phyloP scores from a whole-genome alignment of 2,888 invertebrate species.

The Idaea straminata region DNA sequence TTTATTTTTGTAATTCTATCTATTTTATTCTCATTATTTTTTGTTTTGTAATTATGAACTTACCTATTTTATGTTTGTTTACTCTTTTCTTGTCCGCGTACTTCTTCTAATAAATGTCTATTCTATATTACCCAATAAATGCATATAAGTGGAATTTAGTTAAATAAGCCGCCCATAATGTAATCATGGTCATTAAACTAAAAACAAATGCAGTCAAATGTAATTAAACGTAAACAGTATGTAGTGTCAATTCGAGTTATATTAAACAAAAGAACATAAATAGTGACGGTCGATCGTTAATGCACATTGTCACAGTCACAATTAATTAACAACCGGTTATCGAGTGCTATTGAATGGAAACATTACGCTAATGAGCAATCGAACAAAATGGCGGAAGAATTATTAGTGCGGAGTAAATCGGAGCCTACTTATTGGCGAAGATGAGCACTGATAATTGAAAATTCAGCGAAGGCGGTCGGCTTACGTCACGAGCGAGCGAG shows the following conservation, averaged over 20 bases:
- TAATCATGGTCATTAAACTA: background rate
- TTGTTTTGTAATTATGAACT: too few relatives aligned
- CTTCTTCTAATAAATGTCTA: too few relatives aligned
- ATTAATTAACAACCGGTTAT: slow-evolving; percentile 25
- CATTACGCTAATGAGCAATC: slow-evolving; percentile 24
- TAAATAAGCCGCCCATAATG: background rate
- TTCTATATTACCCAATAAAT: too few relatives aligned
- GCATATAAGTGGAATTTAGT: too few relatives aligned
- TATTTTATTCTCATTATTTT: too few relatives aligned
- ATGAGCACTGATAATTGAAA: slow-evolving; percentile 56
- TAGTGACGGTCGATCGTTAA: slow-evolving; percentile 18
- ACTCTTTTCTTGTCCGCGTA: too few relatives aligned
- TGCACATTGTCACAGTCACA: slow-evolving; percentile 19
- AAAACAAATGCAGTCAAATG: too few relatives aligned
- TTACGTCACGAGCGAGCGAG: slow-evolving; percentile 35
- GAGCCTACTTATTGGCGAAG: slow-evolving; percentile 34
- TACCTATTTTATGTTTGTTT: too few relatives aligned
- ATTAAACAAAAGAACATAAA: slow-evolving; percentile 14
- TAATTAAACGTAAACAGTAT: background rate
- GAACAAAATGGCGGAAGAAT: slow-evolving; percentile 27
- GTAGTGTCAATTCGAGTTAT: background rate
- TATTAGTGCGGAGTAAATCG: slow-evolving; percentile 4
- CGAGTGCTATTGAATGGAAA: slow-evolving; percentile 17
- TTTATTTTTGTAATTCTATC: too few relatives aligned
- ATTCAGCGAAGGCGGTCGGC: slow-evolving; percentile 41